phyloP scores from a whole-genome alignment of 2,888 invertebrate species.

The Onchidella celtica region DNA sequence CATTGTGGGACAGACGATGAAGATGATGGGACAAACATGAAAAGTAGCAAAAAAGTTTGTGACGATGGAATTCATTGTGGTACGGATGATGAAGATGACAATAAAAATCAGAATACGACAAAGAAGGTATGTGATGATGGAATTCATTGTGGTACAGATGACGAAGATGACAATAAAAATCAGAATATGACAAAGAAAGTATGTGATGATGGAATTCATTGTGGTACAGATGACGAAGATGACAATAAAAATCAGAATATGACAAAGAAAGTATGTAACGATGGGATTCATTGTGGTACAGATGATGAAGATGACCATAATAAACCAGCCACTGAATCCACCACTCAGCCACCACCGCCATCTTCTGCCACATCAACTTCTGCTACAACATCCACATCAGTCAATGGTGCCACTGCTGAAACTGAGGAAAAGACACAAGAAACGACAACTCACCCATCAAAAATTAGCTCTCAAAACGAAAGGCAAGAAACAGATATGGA shows the following conservation, averaged over 20 bases:
- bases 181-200: conserved; percentile 15
- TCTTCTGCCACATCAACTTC: neutral
- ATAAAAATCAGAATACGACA: neutral
- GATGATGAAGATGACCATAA: conserved; percentile 51
- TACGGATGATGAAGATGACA: conserved; percentile 53
- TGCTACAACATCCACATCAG: neutral
- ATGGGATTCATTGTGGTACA: conserved; percentile 56
- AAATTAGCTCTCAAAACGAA: neutral
- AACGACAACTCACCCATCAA: too few species aligned
- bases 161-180: conserved; percentile 37
- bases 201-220: conserved; percentile 60
- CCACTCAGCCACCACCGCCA: neutral
- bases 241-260: conserved; percentile 24
- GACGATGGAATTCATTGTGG: conserved; percentile 55
- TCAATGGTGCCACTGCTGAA: too few species aligned
- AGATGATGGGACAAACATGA: conserved; percentile 28
- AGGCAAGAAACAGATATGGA: neutral
- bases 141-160: conserved; percentile 53
- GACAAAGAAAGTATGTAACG: conserved; percentile 23
- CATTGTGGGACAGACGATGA: conserved; percentile 50
- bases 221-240: conserved; percentile 59
- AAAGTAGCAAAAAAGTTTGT: conserved; percentile 45
- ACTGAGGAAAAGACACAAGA: too few species aligned
- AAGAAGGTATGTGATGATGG: conserved; percentile 54
- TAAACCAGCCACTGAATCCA: conserved; percentile 27